Conservation (phyloP, 2,888 invertebrate species). For the Crematogaster levior region DNA sequence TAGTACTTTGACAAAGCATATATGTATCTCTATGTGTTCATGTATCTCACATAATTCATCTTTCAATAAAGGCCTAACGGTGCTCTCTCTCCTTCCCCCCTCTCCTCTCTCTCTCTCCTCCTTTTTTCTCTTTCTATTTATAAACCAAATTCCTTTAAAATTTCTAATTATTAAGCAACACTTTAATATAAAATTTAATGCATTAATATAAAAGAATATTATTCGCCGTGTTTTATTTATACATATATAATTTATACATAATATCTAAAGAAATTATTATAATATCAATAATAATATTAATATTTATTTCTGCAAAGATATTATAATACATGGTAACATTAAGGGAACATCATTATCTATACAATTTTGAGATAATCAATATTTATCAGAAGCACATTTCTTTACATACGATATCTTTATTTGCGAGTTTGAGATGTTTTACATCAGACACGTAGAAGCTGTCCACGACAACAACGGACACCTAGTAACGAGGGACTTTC, state of each 20-base stretch:
- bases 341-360: not conserved
- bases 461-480: slow-evolving; percentile 41
- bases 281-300: slow-evolving; percentile 2
- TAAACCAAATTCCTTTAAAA: not conserved
- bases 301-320: not conserved
- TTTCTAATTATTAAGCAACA: not conserved
- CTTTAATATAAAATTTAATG: not conserved
- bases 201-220: not conserved
- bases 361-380: not conserved
- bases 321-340: not conserved
- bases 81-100: too few relatives aligned
- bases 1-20: too few relatives aligned
- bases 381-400: slow-evolving; percentile 6
- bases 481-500: slow-evolving; percentile 74
- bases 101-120: too few relatives aligned
- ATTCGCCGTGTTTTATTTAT: not conserved
- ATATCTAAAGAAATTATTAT: too few relatives aligned
- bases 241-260: too few relatives aligned
- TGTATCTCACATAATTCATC: too few relatives aligned
- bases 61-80: too few relatives aligned
- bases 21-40: too few relatives aligned
- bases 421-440: slow-evolving; percentile 1
- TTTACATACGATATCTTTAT: not conserved
- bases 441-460: slow-evolving; percentile 25
- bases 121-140: too few relatives aligned